Evolutionary conservation across 1,140 invertebrate species (phyloP).

Genomic region (Arion vulgaris): DNA sequence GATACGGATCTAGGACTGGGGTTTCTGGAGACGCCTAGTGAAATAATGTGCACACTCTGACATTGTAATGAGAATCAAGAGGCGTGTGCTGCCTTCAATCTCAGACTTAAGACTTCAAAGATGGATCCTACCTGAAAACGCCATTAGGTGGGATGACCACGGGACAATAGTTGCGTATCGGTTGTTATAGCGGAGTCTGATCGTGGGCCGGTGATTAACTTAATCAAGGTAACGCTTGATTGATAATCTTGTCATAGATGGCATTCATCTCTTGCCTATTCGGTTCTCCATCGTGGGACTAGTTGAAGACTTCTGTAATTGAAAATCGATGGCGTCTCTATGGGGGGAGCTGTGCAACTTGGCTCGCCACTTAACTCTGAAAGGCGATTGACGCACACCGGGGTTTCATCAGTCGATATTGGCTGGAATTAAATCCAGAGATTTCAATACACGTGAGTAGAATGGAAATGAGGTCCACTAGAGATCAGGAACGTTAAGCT

Average conservation of each 20-base stretch:
- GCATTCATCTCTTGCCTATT: constrained; percentile 17
- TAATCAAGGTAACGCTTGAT: constrained; percentile 34
- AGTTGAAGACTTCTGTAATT: constrained; percentile 4
- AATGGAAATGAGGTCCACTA: constrained; percentile 5
- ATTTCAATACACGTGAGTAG: constrained; percentile 20
- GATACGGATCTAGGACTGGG: background rate
- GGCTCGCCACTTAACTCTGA: constrained; percentile 25
- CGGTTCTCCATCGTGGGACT: background rate
- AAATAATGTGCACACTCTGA: background rate
- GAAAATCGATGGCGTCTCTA: constrained; percentile 21
- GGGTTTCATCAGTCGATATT: constrained; percentile 23
- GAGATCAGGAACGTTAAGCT: background rate
- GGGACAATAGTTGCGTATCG: constrained; percentile 14
- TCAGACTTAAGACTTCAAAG: constrained; percentile 28
- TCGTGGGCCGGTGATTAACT: constrained; percentile 25
- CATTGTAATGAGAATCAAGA: constrained; percentile 7
- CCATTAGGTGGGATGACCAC: constrained; percentile 20
- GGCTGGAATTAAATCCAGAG: constrained; percentile 13
- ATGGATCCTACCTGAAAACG: constrained; percentile 25
- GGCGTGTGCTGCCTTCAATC: background rate
- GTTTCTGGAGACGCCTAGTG: background rate
- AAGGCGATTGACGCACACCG: constrained; percentile 26
- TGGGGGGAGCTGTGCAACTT: background rate
- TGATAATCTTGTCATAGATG: constrained; percentile 33
- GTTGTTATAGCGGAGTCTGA: constrained; percentile 18